Percentiles rank a stretch among this genome's conserved stretches.
These are phyloP conservation scores for Timema podura DNA, from an alignment of 2,888 invertebrate species.

Conservation along the genomic window DNA sequence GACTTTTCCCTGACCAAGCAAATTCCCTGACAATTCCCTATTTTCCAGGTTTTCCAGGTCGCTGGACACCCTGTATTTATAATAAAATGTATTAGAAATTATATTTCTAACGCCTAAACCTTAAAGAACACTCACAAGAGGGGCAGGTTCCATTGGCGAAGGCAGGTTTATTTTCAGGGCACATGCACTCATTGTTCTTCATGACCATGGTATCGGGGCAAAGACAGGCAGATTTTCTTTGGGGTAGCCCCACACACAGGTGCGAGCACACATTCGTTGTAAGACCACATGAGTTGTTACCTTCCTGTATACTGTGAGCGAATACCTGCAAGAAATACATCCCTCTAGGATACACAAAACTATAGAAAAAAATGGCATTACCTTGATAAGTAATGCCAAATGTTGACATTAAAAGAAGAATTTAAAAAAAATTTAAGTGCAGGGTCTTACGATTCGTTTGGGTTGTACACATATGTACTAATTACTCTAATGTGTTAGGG, in stretches of 20 bases:
- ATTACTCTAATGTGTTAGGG: too few relatives aligned
- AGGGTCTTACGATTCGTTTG: too few relatives aligned
- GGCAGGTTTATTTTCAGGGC: constrained; percentile 64
- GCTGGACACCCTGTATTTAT: too few relatives aligned
- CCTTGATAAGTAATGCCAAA: too few relatives aligned
- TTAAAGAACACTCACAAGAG: constrained; percentile 35
- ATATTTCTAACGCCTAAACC: too few relatives aligned
- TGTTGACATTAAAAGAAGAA: too few relatives aligned
- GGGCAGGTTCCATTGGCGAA: constrained; percentile 67
- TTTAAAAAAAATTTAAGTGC: too few relatives aligned
- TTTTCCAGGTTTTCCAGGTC: too few relatives aligned
- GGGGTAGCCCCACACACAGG: constrained; percentile 74
- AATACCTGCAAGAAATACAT: constrained; percentile 51
- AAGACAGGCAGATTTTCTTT: constrained; percentile 62
- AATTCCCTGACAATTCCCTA: too few relatives aligned
- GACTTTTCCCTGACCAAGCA: too few relatives aligned
- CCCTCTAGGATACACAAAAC: constrained; percentile 8
- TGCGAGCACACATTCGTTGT: constrained; percentile 61
- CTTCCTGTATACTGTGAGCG: constrained; percentile 70
- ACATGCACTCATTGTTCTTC: constrained; percentile 62
- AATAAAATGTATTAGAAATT: too few relatives aligned
- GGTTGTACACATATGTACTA: too few relatives aligned
- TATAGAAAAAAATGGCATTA: background rate
- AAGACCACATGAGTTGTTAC: constrained; percentile 65
- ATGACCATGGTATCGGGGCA: constrained; percentile 73